Conservation (phyloP, 2,797 vertebrate genomes). For the Melanotaenia pygmaea region DNA sequence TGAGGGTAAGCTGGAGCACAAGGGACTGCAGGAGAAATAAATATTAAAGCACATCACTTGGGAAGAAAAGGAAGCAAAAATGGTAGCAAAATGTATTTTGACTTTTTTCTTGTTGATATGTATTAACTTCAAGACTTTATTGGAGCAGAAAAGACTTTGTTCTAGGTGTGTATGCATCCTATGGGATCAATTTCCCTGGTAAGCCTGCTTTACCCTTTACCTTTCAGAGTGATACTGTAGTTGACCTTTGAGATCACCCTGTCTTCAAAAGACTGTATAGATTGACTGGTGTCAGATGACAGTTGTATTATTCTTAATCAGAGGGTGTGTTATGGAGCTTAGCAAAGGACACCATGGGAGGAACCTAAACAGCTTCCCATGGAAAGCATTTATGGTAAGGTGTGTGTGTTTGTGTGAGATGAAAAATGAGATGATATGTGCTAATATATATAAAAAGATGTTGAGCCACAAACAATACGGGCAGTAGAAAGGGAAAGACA, state of each 20-base stretch:
- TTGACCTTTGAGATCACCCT: conserved; percentile 55
- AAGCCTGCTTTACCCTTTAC: conserved; percentile 19
- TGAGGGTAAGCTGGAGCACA: conserved; percentile 76
- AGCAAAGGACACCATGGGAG: conserved; percentile 53
- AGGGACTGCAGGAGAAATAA: conserved; percentile 67
- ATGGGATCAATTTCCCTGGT: neutral
- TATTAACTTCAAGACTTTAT: conserved; percentile 3
- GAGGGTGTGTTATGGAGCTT: conserved; percentile 37
- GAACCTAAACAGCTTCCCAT: conserved; percentile 40
- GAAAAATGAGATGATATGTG: conserved; percentile 32
- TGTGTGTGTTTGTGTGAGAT: conserved; percentile 14
- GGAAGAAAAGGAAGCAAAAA: neutral
- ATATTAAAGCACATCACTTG: neutral
- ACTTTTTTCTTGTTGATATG: conserved; percentile 9
- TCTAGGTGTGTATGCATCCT: neutral
- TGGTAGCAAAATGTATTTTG: neutral
- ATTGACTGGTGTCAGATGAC: conserved; percentile 55
- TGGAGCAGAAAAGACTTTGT: neutral
- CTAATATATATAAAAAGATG: neutral
- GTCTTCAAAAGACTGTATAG: conserved; percentile 50
- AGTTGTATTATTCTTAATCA: conserved; percentile 20
- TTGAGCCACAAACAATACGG: conserved; percentile 12
- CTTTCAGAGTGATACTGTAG: conserved; percentile 26
- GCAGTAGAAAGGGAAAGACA: neutral
- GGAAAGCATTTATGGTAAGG: conserved; percentile 25